Evolutionary conservation across 2,888 invertebrate species (phyloP), one percentile per base, ranked within the genome.

Genomic region (Nomada goodeniana): DNA sequence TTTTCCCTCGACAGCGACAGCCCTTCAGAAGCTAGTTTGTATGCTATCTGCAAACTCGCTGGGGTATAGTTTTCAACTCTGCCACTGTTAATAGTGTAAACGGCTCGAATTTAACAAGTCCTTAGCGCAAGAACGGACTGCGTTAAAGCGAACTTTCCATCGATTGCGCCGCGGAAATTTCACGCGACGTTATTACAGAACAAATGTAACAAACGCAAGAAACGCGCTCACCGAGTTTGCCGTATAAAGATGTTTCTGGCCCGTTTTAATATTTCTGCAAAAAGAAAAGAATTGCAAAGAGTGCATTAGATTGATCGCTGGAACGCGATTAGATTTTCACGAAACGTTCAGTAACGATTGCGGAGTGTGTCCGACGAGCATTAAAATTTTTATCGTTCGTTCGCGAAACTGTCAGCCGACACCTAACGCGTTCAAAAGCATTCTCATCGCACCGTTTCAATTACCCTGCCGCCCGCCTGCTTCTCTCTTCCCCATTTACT

Each of bases 1-100:
- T 50, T 52, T 61, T 61, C 70, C 36, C 20, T 42, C 44, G 11
- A 18, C 50, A n/a, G 50, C 50, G 70, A 71, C 50, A 52, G 52
- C 52, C 52, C 23, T 52, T 71, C 52, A 60, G 50, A 20, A 52
- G 60, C 60, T 61, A 61, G 60, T 71, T 60, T 52, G 52, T 23
- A 36, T 61, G 20, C 50, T 36, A 18, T 44, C 20, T 50, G 29
- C 20, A 15, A 52, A 23, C 60, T 52, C 60, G 2, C 15, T 5
- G 0, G 20, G 50, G 18, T 71, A 20, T 52, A 36, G 36, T 71
- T 71, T 71, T 52, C 60, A 20, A 60, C 70, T 42, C 36, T 13
- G 11, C n/a, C 15, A 2, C 15, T 3, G 29, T 4, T 52, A 52
- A 26, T 29, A 10, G 44, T n/a, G 11, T 15, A 36, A 53, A 53